Evolutionary conservation across 2,113 vertebrate genomes (phyloP).

Genomic region (Psophia crepitans): DNA sequence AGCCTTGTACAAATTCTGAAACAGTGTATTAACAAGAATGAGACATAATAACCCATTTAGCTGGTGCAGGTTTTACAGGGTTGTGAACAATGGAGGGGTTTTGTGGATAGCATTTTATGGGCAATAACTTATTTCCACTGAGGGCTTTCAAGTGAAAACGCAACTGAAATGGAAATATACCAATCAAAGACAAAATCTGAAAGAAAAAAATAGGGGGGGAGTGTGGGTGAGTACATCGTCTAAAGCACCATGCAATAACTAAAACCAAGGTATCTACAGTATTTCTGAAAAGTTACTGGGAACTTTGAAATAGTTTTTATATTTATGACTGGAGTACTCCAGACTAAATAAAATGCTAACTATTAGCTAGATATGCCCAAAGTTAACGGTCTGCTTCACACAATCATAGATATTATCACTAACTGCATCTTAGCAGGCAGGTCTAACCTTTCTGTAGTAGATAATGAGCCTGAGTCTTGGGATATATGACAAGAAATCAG

Average conservation of each 20-base stretch:
- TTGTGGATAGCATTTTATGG: background rate
- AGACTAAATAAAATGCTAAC: background rate
- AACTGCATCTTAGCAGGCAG: too few species aligned
- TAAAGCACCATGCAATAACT: background rate
- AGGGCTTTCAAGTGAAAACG: background rate
- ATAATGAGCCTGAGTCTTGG: too few species aligned
- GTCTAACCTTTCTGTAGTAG: too few species aligned
- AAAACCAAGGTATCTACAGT: background rate
- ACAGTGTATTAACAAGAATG: background rate
- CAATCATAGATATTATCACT: too few species aligned
- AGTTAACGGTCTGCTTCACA: too few species aligned
- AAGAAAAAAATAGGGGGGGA: background rate
- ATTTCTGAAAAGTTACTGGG: background rate
- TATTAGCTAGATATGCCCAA: background rate
- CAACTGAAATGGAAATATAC: background rate
- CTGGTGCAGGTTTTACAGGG: background rate
- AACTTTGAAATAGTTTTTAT: background rate
- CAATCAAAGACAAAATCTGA: background rate
- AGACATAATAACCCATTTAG: background rate
- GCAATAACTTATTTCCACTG: background rate
- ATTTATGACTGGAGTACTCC: background rate
- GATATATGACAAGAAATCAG: too few species aligned
- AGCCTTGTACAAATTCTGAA: background rate
- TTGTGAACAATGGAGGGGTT: background rate
- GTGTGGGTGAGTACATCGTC: too few species aligned